These are phyloP conservation scores for Lamprotornis superbus DNA, from an alignment of 2,113 vertebrate species.

Conservation along the genomic window DNA sequence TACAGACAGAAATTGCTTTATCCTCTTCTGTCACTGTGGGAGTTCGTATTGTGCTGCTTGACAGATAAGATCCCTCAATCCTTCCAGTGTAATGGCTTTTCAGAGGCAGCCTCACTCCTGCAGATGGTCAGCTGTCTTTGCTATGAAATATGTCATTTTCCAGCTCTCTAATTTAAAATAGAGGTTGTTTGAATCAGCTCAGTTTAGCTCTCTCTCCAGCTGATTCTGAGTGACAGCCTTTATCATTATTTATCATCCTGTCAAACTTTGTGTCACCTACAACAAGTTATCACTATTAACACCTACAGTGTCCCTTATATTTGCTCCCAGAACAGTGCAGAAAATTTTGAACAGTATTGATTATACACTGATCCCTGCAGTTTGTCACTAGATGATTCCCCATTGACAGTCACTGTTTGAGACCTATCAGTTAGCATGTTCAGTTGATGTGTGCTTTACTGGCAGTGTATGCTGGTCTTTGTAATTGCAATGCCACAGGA, in stretches of 20 bases:
- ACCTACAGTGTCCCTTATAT: background rate
- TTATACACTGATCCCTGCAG: background rate
- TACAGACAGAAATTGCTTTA: background rate
- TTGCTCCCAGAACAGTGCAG: background rate
- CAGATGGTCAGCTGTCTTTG: background rate
- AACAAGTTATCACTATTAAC: background rate
- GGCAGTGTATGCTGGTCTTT: background rate
- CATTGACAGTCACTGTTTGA: background rate
- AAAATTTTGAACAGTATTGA: background rate
- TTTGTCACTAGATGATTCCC: background rate
- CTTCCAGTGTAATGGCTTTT: background rate
- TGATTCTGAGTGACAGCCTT: background rate
- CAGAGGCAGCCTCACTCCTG: background rate
- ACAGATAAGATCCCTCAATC: background rate
- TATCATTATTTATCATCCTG: slow-evolving; percentile 5
- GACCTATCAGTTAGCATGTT: background rate
- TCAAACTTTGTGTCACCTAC: background rate
- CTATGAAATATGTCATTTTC: background rate
- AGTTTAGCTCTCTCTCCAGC: background rate
- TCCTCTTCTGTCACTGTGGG: background rate
- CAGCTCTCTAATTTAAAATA: background rate
- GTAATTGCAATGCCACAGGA: background rate
- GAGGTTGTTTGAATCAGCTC: background rate
- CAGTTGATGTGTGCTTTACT: background rate
- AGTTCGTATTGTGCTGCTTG: background rate